Percentiles rank a stretch among this genome's conserved stretches.
phyloP scores from a whole-genome alignment of 2,888 invertebrate genomes.

The Elmis aenea region DNA sequence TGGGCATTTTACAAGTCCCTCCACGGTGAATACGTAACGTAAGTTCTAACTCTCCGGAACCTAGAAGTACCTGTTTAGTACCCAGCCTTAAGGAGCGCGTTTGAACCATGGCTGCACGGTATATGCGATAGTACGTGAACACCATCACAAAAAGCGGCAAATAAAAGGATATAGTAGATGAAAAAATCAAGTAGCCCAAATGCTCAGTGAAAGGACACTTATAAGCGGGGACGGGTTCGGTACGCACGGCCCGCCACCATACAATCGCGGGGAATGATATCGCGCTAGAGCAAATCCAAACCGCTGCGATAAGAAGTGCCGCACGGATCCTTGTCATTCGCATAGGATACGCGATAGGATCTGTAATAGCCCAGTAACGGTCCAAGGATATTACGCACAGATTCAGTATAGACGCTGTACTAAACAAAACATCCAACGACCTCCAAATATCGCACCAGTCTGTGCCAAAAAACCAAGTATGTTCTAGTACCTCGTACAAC shows the following conservation, averaged over 20 bases:
- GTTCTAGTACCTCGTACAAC: conserved; percentile 80
- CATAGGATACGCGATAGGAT: conserved; percentile 96
- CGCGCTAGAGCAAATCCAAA: conserved; percentile 94
- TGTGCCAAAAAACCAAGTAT: conserved; percentile 91
- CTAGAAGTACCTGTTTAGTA: conserved; percentile 82
- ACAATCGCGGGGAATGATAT: conserved; percentile 98
- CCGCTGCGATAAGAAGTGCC: conserved; percentile 81
- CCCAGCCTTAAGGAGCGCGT: conserved; percentile 86
- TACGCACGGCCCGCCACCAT: conserved; percentile 88
- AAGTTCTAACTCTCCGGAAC: conserved; percentile 79
- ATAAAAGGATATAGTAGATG: conserved; percentile 97
- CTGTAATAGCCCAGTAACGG: conserved; percentile 97
- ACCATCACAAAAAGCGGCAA: conserved; percentile 96
- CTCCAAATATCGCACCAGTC: conserved; percentile 98
- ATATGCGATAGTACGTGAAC: conserved; percentile 95
- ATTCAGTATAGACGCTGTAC: conserved; percentile 96
- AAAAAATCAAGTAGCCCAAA: conserved; percentile 92
- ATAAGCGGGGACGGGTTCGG: conserved; percentile 72
- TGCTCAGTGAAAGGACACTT: conserved; percentile 97
- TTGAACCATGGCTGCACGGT: conserved; percentile 89
- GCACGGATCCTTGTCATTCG: conserved; percentile 88
- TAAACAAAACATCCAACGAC: conserved; percentile 92
- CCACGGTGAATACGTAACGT: conserved; percentile 92
- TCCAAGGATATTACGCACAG: conserved; percentile 95
- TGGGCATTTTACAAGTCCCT: conserved; percentile 63